Evolutionary conservation across 2,797 vertebrate species (phyloP).

Genomic region (Chelonia mydas): DNA sequence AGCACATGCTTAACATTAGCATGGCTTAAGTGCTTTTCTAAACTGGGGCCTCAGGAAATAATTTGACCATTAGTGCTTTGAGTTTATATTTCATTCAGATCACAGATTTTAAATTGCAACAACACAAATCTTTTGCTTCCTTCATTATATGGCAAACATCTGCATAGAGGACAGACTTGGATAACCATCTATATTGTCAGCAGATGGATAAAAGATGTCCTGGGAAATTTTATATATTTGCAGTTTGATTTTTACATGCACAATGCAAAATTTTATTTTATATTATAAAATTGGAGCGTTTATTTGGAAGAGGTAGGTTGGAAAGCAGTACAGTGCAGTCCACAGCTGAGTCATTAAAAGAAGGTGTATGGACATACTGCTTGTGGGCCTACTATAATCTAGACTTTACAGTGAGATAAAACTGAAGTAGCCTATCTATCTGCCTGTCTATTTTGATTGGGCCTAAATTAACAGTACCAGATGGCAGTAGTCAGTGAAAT

Average conservation of each 20-base stretch:
- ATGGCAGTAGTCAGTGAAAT: neutral
- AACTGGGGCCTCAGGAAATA: neutral
- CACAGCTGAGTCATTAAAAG: neutral
- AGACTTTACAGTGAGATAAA: neutral
- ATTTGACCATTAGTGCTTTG: neutral
- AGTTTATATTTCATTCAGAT: neutral
- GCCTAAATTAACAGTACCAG: neutral
- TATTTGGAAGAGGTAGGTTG: neutral
- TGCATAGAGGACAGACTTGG: neutral
- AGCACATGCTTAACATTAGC: neutral
- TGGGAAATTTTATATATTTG: neutral
- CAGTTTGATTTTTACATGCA: slow-evolving; percentile 28
- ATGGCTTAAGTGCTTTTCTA: neutral
- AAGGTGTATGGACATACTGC: neutral
- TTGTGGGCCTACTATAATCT: neutral
- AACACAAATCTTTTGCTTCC: neutral
- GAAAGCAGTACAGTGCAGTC: neutral
- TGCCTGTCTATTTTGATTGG: neutral
- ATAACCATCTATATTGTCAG: neutral
- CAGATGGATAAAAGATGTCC: neutral
- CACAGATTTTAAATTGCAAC: neutral
- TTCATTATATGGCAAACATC: neutral
- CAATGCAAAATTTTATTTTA: neutral
- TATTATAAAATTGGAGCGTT: neutral
- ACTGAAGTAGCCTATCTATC: neutral